Evolutionary conservation across 2,113 vertebrate genomes (phyloP).

Genomic region (Pollimyrus isidori): DNA sequence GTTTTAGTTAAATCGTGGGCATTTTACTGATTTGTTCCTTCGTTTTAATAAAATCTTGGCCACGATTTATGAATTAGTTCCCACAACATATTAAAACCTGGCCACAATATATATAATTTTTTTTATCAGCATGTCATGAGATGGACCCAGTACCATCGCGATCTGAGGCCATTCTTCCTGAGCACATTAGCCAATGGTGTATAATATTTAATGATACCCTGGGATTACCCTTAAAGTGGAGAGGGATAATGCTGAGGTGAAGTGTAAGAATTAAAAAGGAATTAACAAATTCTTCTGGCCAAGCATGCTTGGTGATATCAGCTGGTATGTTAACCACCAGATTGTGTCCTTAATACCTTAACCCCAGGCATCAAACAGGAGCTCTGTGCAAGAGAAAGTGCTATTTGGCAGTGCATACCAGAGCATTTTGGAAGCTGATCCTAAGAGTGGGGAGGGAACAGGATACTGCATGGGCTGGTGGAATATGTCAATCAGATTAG

Average conservation of each 20-base stretch:
- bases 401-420: not conserved
- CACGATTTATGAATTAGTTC: not conserved
- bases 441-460: not conserved
- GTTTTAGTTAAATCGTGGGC: not conserved
- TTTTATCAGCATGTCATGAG: not conserved
- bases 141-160: not conserved
- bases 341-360: constrained; percentile 6
- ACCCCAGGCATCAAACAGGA: not conserved
- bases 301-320: not conserved
- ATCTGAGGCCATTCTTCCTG: not conserved
- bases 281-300: not conserved
- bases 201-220: not conserved
- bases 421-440: not conserved
- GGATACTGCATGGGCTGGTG: not conserved
- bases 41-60: not conserved
- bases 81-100: not conserved
- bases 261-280: not conserved
- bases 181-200: not conserved
- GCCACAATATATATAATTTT: not conserved
- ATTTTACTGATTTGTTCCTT: not conserved
- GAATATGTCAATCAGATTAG: not conserved
- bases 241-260: not conserved
- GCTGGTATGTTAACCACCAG: not conserved
- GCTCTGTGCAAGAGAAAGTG: not conserved
- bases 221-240: not conserved